phyloP scores from a whole-genome alignment of 2,888 invertebrate species.

The Melolontha melolontha region DNA sequence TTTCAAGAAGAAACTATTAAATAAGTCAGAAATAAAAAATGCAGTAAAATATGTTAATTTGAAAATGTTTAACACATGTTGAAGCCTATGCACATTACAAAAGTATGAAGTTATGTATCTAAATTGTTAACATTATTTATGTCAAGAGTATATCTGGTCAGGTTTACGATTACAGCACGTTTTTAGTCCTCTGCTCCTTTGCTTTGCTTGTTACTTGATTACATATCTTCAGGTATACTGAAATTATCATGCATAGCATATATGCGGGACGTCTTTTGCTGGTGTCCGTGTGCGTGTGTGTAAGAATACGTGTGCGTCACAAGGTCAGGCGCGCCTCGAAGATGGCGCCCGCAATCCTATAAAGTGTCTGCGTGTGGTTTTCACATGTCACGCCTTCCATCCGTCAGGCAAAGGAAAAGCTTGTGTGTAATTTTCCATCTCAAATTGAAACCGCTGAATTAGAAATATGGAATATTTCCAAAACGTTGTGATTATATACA shows the following conservation, averaged over 20 bases:
- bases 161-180: slow-evolving; percentile 12
- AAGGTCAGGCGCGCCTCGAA: slow-evolving; percentile 59
- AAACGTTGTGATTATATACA: no score
- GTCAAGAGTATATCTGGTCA: background rate
- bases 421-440: background rate
- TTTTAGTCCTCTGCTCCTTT: slow-evolving; percentile 15
- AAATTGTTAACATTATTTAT: background rate
- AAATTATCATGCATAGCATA: slow-evolving; percentile 36
- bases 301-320: slow-evolving; percentile 53
- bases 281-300: slow-evolving; percentile 44
- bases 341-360: slow-evolving; percentile 57
- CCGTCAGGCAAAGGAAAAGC: background rate
- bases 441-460: no score
- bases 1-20: no score
- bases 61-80: no score
- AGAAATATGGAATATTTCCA: no score
- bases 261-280: slow-evolving; percentile 36
- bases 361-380: slow-evolving; percentile 28
- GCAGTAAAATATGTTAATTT: no score
- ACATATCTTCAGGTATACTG: slow-evolving; percentile 35
- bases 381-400: slow-evolving; percentile 30
- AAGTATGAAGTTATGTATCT: no score
- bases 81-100: no score
- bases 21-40: no score
- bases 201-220: slow-evolving; percentile 16